Evolutionary conservation across 2,888 invertebrate genomes (phyloP).

Genomic region (Eupithecia pulchellata): DNA sequence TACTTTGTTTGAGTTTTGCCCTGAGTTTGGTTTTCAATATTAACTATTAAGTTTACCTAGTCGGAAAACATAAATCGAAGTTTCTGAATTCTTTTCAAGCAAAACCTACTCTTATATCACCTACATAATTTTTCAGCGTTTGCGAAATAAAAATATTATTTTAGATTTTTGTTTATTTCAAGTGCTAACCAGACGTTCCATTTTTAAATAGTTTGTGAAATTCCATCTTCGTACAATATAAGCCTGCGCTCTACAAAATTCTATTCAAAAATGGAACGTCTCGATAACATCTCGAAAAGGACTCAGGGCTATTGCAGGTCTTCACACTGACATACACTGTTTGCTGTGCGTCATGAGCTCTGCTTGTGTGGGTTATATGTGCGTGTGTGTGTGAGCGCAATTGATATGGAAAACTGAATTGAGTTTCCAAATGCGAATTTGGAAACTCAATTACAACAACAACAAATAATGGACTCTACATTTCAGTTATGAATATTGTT

Average conservation of each 20-base stretch:
- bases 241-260: not conserved
- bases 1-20: not conserved
- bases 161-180: no score
- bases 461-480: not conserved
- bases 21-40: not conserved
- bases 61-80: no score
- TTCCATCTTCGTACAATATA: not conserved
- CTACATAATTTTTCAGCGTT: no score
- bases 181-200: no score
- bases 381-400: not conserved
- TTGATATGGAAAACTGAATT: conserved; percentile 3
- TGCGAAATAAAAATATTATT: no score
- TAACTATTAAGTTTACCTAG: no score
- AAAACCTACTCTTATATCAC: no score
- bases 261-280: not conserved
- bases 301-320: no score
- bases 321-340: not conserved
- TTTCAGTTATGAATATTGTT: not conserved
- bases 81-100: no score
- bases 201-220: not conserved
- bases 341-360: not conserved
- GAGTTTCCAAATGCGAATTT: not conserved
- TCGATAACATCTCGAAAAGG: not conserved
- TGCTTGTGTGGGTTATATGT: not conserved
- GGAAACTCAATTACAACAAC: not conserved